Evolutionary conservation across 1,140 invertebrate genomes (phyloP).

Genomic region (Drosophila ogumai): DNA sequence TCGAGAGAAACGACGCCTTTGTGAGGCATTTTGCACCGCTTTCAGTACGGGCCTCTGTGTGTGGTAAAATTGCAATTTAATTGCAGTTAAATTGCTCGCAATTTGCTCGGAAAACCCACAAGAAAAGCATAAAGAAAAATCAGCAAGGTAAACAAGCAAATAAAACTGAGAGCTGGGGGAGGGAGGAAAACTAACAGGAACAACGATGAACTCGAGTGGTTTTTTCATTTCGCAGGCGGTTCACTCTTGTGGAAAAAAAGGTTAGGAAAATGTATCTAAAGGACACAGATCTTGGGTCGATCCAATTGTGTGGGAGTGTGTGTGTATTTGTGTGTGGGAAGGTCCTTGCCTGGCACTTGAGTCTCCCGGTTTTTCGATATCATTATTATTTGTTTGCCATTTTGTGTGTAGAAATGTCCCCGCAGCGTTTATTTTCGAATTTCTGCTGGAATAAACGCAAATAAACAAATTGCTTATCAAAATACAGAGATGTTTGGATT

Average conservation of each 20-base stretch:
- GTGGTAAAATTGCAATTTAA: constrained; percentile 81
- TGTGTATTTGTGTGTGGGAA: constrained; percentile 56
- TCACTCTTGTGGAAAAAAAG: constrained; percentile 74
- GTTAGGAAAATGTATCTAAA: constrained; percentile 71
- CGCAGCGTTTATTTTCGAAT: constrained; percentile 66
- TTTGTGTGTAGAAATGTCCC: constrained; percentile 69
- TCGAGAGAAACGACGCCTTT: constrained; percentile 57
- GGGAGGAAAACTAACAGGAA: constrained; percentile 19
- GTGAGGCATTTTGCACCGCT: constrained; percentile 53
- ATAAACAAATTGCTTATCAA: constrained; percentile 77
- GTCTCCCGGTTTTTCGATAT: constrained; percentile 38
- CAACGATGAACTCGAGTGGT: constrained; percentile 49
- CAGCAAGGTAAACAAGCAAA: constrained; percentile 52
- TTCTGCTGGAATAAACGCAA: constrained; percentile 66
- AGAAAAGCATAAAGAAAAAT: constrained; percentile 21
- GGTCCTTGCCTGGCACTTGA: constrained; percentile 59
- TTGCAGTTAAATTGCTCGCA: constrained; percentile 78
- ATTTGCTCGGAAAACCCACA: constrained; percentile 45
- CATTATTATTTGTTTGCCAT: constrained; percentile 82
- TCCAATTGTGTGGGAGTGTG: constrained; percentile 11
- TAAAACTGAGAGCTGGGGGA: constrained; percentile 19
- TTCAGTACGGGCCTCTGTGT: constrained; percentile 44
- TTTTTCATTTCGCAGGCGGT: constrained; percentile 64
- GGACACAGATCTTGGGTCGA: constrained; percentile 29
- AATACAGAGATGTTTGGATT: constrained; percentile 8